phyloP scores from a whole-genome alignment of 2,797 vertebrate species.

The Typhlichthys subterraneus region DNA sequence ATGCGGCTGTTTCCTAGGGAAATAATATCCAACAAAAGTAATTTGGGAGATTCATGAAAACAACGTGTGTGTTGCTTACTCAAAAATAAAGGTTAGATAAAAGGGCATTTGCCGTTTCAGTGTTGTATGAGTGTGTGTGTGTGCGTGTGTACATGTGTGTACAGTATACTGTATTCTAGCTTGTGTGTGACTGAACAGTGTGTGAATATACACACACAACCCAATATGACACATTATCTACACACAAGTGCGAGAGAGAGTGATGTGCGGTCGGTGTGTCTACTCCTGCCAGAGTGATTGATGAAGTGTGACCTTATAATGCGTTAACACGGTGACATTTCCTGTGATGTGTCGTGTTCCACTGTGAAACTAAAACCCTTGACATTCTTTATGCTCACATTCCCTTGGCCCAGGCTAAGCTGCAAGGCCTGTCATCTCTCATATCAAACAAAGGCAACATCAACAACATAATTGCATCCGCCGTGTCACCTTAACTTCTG shows the following conservation, averaged over 20 bases:
- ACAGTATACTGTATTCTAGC: neutral
- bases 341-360: constrained; percentile 46
- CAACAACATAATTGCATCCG: constrained; percentile 59
- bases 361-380: constrained; percentile 54
- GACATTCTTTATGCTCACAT: constrained; percentile 61
- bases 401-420: constrained; percentile 27
- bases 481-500: constrained; percentile 33
- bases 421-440: constrained; percentile 42
- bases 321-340: constrained; percentile 69
- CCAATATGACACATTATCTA: neutral
- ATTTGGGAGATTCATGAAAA: constrained; percentile 56
- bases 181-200: constrained; percentile 3
- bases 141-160: neutral
- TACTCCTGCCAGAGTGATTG: constrained; percentile 22
- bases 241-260: neutral
- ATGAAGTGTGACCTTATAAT: constrained; percentile 65
- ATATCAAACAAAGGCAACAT: constrained; percentile 30
- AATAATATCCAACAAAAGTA: constrained; percentile 39
- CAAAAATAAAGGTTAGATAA: constrained; percentile 57
- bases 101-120: constrained; percentile 48
- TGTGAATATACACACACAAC: neutral
- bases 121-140: constrained; percentile 1
- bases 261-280: neutral
- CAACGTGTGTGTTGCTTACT: constrained; percentile 50
- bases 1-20: constrained; percentile 42